Conservation (phyloP, 2,797 vertebrate species). For the Lagocephalus sceleratus region DNA sequence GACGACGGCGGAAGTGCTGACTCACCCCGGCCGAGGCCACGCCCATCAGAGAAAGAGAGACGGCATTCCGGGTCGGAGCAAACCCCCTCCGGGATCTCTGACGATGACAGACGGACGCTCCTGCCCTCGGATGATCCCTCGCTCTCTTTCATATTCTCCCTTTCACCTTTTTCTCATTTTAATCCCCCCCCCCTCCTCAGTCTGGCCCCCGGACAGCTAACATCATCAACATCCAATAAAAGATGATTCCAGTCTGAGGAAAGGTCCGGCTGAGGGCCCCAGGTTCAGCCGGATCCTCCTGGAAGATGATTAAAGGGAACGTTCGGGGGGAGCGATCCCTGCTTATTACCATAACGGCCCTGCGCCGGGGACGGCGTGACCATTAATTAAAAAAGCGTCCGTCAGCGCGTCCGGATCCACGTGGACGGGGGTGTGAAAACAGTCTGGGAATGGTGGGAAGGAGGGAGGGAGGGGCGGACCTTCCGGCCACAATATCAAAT, state of each 20-base stretch:
- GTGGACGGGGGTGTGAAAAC: neutral
- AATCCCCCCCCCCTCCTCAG: slow-evolving; percentile 19
- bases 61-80: slow-evolving; percentile 35
- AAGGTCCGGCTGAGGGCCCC: slow-evolving; percentile 46
- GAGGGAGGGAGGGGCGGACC: neutral
- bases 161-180: slow-evolving; percentile 41
- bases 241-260: slow-evolving; percentile 49
- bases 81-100: slow-evolving; percentile 37
- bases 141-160: slow-evolving; percentile 40
- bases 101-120: slow-evolving; percentile 40
- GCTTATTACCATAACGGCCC: slow-evolving; percentile 30
- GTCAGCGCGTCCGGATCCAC: neutral
- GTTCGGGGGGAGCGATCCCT: slow-evolving; percentile 8
- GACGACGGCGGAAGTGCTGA: slow-evolving; percentile 53
- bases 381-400: neutral
- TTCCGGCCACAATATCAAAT: no score
- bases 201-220: slow-evolving; percentile 45
- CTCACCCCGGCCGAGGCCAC: slow-evolving; percentile 45
- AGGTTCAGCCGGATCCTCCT: slow-evolving; percentile 36
- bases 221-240: slow-evolving; percentile 69
- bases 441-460: neutral
- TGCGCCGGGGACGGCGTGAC: neutral
- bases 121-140: neutral
- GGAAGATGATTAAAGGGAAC: slow-evolving; percentile 53
- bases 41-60: slow-evolving; percentile 43